phyloP scores from a whole-genome alignment of 2,888 invertebrate genomes.

The Lasius fuliginosus region DNA sequence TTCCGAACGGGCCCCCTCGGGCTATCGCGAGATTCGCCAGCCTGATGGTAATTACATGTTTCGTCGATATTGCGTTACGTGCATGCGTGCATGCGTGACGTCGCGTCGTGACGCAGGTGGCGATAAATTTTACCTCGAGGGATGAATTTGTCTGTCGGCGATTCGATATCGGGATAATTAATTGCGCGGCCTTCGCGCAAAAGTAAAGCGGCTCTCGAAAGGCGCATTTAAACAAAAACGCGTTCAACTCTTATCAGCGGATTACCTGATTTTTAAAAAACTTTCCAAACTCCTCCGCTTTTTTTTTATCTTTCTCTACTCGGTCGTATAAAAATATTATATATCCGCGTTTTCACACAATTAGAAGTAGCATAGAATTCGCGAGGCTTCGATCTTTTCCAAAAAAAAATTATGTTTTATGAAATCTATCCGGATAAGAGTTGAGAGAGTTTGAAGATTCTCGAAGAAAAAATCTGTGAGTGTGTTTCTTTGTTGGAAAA shows the following conservation, averaged over 20 bases:
- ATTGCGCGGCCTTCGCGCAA: slow-evolving; percentile 7
- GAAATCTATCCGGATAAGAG: background rate
- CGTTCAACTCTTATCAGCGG: background rate
- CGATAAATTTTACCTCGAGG: slow-evolving; percentile 16
- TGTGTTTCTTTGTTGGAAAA: background rate
- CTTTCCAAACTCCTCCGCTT: background rate
- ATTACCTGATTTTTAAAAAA: background rate
- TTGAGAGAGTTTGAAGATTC: background rate
- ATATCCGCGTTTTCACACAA: background rate
- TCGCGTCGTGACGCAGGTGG: slow-evolving; percentile 5
- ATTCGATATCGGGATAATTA: slow-evolving; percentile 45
- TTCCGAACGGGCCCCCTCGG: slow-evolving; percentile 69
- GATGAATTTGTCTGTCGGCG: slow-evolving; percentile 21
- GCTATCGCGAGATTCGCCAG: slow-evolving; percentile 70
- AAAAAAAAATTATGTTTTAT: background rate
- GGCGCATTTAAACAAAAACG: background rate
- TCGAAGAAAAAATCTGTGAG: background rate
- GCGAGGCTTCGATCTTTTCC: background rate
- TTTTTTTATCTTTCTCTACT: background rate
- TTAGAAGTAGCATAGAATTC: background rate
- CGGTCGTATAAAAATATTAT: background rate
- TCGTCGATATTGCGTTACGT: slow-evolving; percentile 71
- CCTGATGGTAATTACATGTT: slow-evolving; percentile 76
- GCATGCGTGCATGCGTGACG: slow-evolving; percentile 42
- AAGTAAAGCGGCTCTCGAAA: slow-evolving; percentile 8